Base-by-base conservation (phyloP, 2,888 invertebrate genomes). In the Drosophila peninsularis region DNA sequence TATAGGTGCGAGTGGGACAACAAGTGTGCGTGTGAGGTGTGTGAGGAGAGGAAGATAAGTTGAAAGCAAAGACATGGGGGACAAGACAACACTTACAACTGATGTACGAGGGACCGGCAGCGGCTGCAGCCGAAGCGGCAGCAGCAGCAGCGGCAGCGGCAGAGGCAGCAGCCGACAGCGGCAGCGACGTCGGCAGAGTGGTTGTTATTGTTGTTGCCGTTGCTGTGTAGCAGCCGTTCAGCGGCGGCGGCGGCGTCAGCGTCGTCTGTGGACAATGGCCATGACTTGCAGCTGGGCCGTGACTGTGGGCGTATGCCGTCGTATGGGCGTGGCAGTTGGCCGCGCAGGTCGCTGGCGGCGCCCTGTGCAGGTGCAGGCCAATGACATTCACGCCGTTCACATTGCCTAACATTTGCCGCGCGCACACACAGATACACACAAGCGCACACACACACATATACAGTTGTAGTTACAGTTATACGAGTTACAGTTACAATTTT, bases 361-460 rank as follows among this genome's bases (percentile, higher is more conserved):
- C 69, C 68, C 93, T 93, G 90, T 94, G 94, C 72, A 94, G 90
- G 67, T 94, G 93, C 85, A 94, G 91, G 75, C 94, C 93, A 83
- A 94, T 95, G 92, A 95, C 94, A 92, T 96, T 96, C 93, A 96
- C 95, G 52, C 96, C 96, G 90, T 96, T 96, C 44, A 95, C 94
- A 87, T 93, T 94, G 83, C 95, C 96, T 96, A 94, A 73, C 36
- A n/a, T n/a, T n/a, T 9, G 36, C 24, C 37, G 32, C 52, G n/a
- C 52, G 27, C 36, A 13, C 52, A 36, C 47, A 63, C 36, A 70
- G 32, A 70, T 17, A 24, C 49, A 24, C 50, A 66, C 32, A 5
- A 14, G 6, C 24, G 24, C 32, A 32, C 19, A 32, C 21, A 34
- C 50, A 50, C 49, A 65, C 24, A 66, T 17, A 36, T 47, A 34